Conservation (phyloP, 2,888 invertebrate species). For the Athripsodes cinereus region DNA sequence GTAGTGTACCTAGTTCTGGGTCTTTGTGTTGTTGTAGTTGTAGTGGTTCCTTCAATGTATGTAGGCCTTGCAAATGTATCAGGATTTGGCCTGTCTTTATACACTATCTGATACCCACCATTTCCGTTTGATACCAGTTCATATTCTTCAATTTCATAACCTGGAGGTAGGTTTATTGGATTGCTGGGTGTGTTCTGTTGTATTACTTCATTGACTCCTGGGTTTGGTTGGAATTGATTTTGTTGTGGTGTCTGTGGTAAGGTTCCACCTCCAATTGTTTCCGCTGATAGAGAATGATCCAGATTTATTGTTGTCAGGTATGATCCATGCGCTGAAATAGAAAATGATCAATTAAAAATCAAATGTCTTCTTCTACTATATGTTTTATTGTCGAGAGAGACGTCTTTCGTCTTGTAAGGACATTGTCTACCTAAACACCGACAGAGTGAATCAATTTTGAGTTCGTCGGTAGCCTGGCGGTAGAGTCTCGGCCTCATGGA, state of each 20-base stretch:
- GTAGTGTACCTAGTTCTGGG: neutral
- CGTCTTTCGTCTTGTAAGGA: too few relatives aligned
- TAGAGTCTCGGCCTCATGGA: too few relatives aligned
- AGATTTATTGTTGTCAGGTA: conserved; percentile 46
- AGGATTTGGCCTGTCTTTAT: conserved; percentile 11
- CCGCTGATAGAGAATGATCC: conserved; percentile 42
- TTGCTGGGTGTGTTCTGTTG: neutral
- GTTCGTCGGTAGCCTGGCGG: too few relatives aligned
- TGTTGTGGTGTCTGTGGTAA: neutral
- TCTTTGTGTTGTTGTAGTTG: neutral
- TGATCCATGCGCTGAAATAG: conserved; percentile 31
- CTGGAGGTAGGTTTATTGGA: neutral
- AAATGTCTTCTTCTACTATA: too few relatives aligned
- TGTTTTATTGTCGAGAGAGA: too few relatives aligned
- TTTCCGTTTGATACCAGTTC: conserved; percentile 24
- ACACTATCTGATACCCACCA: conserved; percentile 8
- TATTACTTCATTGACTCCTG: neutral
- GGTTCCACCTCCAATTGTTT: conserved; percentile 10
- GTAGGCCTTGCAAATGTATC: conserved; percentile 13
- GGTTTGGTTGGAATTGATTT: too few relatives aligned
- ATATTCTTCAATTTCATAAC: neutral
- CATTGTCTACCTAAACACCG: too few relatives aligned
- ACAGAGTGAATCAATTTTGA: too few relatives aligned
- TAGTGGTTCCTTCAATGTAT: neutral
- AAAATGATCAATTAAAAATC: too few relatives aligned